Conservation (phyloP, 2,113 vertebrate genomes). For the Petaurus breviceps region DNA sequence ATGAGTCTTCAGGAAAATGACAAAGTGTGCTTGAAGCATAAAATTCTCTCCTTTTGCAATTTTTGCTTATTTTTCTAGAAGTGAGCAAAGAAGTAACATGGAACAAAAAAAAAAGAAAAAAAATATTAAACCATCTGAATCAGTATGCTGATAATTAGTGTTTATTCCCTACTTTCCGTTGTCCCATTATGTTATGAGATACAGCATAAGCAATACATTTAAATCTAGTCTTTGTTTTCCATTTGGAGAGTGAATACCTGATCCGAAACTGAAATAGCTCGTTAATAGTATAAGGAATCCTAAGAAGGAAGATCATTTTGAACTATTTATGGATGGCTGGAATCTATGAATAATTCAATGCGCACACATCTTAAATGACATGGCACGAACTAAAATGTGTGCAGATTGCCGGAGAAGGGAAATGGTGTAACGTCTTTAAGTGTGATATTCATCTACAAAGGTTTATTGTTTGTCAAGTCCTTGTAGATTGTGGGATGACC, state of each 20-base stretch:
- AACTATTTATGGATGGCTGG: conserved; percentile 59
- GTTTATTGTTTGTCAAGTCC: conserved; percentile 77
- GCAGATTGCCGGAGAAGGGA: conserved; percentile 42
- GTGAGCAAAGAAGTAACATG: background rate
- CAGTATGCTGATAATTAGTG: background rate
- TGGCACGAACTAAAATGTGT: conserved; percentile 51
- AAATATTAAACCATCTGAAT: background rate
- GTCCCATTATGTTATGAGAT: background rate
- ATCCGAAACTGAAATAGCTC: conserved; percentile 28
- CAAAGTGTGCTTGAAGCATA: background rate
- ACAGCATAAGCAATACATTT: background rate
- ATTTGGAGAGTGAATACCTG: conserved; percentile 37
- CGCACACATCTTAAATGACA: conserved; percentile 56
- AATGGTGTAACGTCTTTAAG: conserved; percentile 53
- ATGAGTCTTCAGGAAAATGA: background rate
- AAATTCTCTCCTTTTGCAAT: background rate
- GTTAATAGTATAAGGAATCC: conserved; percentile 25
- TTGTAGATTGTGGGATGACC: conserved; percentile 74
- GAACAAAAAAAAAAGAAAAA: background rate
- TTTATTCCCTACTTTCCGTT: background rate
- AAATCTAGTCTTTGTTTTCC: conserved; percentile 31
- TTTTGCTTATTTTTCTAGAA: background rate
- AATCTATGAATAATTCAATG: conserved; percentile 68
- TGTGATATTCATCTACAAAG: conserved; percentile 72
- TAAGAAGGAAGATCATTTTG: conserved; percentile 36